Percentiles rank a stretch among this genome's conserved stretches.
These are phyloP conservation scores for Campoletis sonorensis DNA, from an alignment of 1,140 invertebrate species.

Conservation along the genomic window DNA sequence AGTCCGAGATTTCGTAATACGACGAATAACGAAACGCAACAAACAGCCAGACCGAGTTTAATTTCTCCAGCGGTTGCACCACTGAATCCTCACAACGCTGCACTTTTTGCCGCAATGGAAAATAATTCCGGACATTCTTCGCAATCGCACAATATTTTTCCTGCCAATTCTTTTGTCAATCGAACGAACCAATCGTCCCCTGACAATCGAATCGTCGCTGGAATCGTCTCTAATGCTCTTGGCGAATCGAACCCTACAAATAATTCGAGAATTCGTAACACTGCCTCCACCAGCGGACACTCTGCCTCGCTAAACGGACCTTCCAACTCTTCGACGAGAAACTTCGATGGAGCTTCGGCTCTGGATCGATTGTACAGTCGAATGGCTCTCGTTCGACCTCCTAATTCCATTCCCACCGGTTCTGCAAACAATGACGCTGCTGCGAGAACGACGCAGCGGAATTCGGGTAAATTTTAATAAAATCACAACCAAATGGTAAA, in stretches of 20 bases:
- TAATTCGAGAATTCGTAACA: slow-evolving; percentile 39
- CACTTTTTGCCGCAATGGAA: slow-evolving; percentile 26
- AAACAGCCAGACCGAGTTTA: slow-evolving; percentile 7
- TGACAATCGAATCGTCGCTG: background rate
- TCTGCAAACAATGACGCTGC: background rate
- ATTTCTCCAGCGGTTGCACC: slow-evolving; percentile 32
- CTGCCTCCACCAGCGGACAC: slow-evolving; percentile 1
- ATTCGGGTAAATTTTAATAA: background rate
- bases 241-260: slow-evolving; percentile 19
- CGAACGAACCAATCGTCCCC: background rate
- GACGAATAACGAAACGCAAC: slow-evolving; percentile 50
- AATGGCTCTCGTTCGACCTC: background rate
- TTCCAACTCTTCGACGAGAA: background rate
- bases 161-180: slow-evolving; percentile 39
- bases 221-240: background rate
- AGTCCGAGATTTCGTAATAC: slow-evolving; percentile 53
- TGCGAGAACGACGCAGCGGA: background rate
- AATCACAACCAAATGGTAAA: too few species aligned
- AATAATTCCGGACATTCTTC: slow-evolving; percentile 37
- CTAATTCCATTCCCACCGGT: background rate
- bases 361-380: slow-evolving; percentile 18
- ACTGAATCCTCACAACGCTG: slow-evolving; percentile 35
- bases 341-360: slow-evolving; percentile 5
- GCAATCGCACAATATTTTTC: slow-evolving; percentile 39
- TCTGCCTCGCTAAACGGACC: slow-evolving; percentile 38